Conservation (phyloP, 2,797 vertebrate genomes). For the Rallus crepitans region DNA sequence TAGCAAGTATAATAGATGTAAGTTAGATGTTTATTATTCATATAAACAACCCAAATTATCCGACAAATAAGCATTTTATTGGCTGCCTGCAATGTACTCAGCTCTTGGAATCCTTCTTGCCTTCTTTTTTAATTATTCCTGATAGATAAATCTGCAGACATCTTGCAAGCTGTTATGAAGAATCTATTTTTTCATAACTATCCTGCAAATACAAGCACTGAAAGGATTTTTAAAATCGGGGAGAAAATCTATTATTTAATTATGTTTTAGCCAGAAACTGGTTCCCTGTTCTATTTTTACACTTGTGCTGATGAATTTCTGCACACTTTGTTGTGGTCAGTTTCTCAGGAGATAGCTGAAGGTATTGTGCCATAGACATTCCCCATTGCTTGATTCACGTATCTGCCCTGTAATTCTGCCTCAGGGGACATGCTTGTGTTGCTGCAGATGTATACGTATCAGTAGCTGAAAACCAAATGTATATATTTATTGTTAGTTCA, state of each 20-base stretch:
- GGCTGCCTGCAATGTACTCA: background rate
- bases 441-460: background rate
- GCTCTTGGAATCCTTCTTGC: background rate
- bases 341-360: background rate
- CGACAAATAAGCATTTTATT: background rate
- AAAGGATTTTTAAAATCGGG: background rate
- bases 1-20: background rate
- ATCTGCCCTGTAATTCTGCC: background rate
- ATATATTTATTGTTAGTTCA: background rate
- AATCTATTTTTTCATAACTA: background rate
- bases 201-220: background rate
- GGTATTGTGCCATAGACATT: background rate
- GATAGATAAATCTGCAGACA: background rate
- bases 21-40: conserved; percentile 7
- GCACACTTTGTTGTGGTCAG: background rate
- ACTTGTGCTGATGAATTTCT: background rate
- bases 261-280: background rate
- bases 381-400: background rate
- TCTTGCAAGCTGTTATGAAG: background rate
- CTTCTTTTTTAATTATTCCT: conserved; percentile 29
- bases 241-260: background rate
- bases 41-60: background rate
- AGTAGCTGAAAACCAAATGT: background rate
- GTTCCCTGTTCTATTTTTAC: background rate
- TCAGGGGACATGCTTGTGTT: background rate